Base-by-base conservation (phyloP, 2,888 invertebrate genomes). In the Nowickia ferox region DNA sequence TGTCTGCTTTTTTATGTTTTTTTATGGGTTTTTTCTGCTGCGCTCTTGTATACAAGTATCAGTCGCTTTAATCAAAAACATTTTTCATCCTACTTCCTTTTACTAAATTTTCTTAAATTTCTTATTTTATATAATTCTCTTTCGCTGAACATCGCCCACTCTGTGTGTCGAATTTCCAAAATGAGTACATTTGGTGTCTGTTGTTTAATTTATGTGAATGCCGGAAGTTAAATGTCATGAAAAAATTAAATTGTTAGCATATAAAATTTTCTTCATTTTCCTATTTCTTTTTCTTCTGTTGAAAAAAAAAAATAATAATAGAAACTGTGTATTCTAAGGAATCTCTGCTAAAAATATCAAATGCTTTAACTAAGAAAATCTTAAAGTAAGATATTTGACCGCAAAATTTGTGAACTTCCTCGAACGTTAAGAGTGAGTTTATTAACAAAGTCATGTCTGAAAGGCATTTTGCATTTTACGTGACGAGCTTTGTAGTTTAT, bases 171-270 rank as follows among this genome's bases (percentile, higher is more conserved):
- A 61, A 44, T 59, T 19, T 46, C 40, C 75, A 46, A 48, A 66
- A 17, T 40, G 69, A 53, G 19, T 72, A 61, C 6, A 48, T 11
- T 40, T 8, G 40, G 4, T 46, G 19, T 19, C 66, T 48, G 57
- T 22, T 86, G 72, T 83, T 76, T 72, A 83, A 83, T 86, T 83
- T 83, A 86, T 84, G 66, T 61, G 74, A 76, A 63, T 77, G 71
- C 76, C 84, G 84, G 76, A 86, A 84, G 84, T 86, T 72, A 80
- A 86, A 80, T 86, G 84, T 84, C 84, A 84, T 74, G 77, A 72
- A 79, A 80, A 83, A 80, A 84, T 72, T 83, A 86, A 80, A 79
- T 69, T 83, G 79, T 79, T 76, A 68, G 61, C 71, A 81, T 57
- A 77, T 76, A 83, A 65, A 75, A 72, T 40, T 22, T 68, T 57